Evolutionary conservation across 2,888 invertebrate genomes (phyloP), one percentile per base, ranked within the genome.

Genomic region (Aporophyla nigra): DNA sequence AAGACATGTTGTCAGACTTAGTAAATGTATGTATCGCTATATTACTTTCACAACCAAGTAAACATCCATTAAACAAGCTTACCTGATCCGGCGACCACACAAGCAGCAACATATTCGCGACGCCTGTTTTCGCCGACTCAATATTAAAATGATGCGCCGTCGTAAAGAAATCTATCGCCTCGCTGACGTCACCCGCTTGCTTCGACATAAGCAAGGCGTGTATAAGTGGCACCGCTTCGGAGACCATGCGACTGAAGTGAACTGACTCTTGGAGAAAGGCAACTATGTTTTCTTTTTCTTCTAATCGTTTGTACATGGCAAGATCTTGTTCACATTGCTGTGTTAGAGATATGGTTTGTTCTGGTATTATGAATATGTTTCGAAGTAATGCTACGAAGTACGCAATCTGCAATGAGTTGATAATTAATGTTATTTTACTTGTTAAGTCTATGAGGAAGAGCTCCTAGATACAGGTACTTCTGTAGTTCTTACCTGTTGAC

Each of bases 81-180:
- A 97, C 97, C 89, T 97, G 97, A 93, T 99, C 99, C n/a, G 97
- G 97, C 19, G 98, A 98, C 97, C 98, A 98, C 75, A 99, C 98
- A 66, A 99, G 96, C 72, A 97, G 96, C 85, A 99, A 93, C 98
- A 99, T 98, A 87, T 97, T 97, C 76, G 97, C 97, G 78, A 99
- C 97, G 2, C 98, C 99, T 54, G 95, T 90, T 86, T 97, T 97
- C 5, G 98, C 98, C 70, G 97, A 97, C 80, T 97, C 97, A n/a
- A 99, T 97, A 72, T 98, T 97, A 90, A 98, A 98, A 84, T 98
- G 97, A 90, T 97, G 98, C 0, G 98, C 98, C 0, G 98, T 97
- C 0, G 98, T 98, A 87, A 99, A 98, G 92, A 99, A 99, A 78
- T 98, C 98, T 46, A 99, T 98, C 0, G 99, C 98, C 93, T 99